Conservation (phyloP, 2,797 vertebrate genomes). For the Taenioides sp. region DNA sequence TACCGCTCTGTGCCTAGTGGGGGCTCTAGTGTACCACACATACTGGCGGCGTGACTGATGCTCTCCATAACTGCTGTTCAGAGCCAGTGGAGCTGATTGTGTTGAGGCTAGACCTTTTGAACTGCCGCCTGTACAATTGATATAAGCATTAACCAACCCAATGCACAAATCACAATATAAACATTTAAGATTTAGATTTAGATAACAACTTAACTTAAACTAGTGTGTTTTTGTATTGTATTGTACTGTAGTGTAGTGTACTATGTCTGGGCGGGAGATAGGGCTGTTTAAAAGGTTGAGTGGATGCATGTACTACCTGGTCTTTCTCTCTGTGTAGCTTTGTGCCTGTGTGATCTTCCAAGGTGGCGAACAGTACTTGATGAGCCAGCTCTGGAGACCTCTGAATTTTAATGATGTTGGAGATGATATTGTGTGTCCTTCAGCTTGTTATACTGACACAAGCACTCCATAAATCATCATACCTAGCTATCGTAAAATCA, state of each 20-base stretch:
- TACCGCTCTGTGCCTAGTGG: slow-evolving; percentile 81
- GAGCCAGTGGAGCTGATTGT: slow-evolving; percentile 56
- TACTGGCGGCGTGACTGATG: slow-evolving; percentile 51
- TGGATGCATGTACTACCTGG: slow-evolving; percentile 47
- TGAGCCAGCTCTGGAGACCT: slow-evolving; percentile 98
- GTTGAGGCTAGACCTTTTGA: slow-evolving; percentile 71
- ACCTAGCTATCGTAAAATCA: slow-evolving; percentile 99
- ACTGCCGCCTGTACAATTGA: slow-evolving; percentile 64
- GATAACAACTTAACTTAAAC: slow-evolving; percentile 19
- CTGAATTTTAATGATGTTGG: slow-evolving; percentile 99
- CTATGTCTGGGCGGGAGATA: slow-evolving; percentile 22
- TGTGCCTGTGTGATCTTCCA: slow-evolving; percentile 72
- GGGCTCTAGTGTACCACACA: slow-evolving; percentile 92
- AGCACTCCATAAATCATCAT: slow-evolving; percentile 99
- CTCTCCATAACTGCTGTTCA: slow-evolving; percentile 42
- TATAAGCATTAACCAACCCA: slow-evolving; percentile 69
- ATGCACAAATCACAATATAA: slow-evolving; percentile 52
- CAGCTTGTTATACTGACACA: slow-evolving; percentile 99
- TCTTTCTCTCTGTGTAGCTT: slow-evolving; percentile 50
- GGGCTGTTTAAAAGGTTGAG: slow-evolving; percentile 34
- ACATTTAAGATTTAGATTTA: too few species aligned
- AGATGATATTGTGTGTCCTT: slow-evolving; percentile 99
- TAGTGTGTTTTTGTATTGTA: slow-evolving; percentile 2
- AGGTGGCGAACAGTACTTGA: slow-evolving; percentile 93
- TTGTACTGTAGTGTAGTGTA: neutral